Base-by-base conservation (phyloP, 2,888 invertebrate genomes). In the Exephanes ischioxanthus region DNA sequence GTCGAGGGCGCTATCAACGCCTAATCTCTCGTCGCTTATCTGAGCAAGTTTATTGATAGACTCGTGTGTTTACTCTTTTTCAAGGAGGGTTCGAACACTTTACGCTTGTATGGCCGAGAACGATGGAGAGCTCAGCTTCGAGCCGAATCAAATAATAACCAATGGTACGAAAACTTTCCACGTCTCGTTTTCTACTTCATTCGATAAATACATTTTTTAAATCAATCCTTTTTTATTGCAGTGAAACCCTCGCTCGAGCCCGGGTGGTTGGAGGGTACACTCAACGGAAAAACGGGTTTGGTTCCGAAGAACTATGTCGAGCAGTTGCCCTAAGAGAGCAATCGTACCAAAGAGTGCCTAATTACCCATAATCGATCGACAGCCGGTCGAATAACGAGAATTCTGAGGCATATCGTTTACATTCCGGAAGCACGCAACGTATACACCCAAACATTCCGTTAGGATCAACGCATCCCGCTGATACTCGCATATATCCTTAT, bases 251-350 rank as follows among this genome's bases (percentile, higher is more conserved):
- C 99, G 33, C 97, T 97, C 92, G 99, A 99, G 95, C 99, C 99
- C 26, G 99, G 99, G 90, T 99, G 99, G 99, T 95, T 99, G 92
- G 98, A 99, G 94, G 99, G 99, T 88, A 97, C 97, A 77, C 95
- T 99, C 89, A 97, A 98, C 94, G 99, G 99, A 84, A 97, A 97
- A 95, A 97, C 97, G 71, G 99, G 99, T 72, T 96, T 99, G 88
- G 97, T 99, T 94, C 99, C 99, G 86, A 98, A 98, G 94, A 99
- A 99, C 95, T 99, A 99, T 94, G 98, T 99, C 82, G 98, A 99
- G 95, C 96, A 97, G 91, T 95, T 97, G 92, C 97, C 97, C 89
- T 97, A 95, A 95, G 77, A 83, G 84, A 83, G 81, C 75, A 79
- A 87, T 83, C 78, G 85, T 89, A 89, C 91, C 91, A 91, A 92